Conservation (phyloP, 1,140 invertebrate species). For the Ericerus pela region DNA sequence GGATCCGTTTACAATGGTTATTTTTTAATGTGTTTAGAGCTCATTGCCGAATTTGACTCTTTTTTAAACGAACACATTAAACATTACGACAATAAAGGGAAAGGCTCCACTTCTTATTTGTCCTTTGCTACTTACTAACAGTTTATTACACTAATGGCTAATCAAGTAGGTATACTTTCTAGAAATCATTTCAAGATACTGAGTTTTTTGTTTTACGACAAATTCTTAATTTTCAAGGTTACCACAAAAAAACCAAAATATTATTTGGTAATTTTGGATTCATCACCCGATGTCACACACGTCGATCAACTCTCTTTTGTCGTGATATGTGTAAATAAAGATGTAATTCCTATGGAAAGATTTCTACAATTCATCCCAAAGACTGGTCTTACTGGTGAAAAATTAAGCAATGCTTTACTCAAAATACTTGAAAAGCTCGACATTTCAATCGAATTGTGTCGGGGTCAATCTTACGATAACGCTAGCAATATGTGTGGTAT, state of each 20-base stretch:
- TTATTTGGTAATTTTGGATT: slow-evolving; percentile 30
- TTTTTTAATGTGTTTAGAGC: too few relatives aligned
- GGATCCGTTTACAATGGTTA: too few relatives aligned
- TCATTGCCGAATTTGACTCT: slow-evolving; percentile 28
- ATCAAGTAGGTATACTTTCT: too few relatives aligned
- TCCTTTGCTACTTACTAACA: slow-evolving; percentile 28
- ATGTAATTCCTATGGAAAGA: slow-evolving; percentile 16
- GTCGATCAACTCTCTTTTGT: slow-evolving; percentile 29
- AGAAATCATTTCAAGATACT: too few relatives aligned
- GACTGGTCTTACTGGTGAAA: slow-evolving; percentile 15
- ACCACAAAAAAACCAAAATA: slow-evolving; percentile 26
- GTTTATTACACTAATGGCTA: slow-evolving; percentile 26
- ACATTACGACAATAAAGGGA: slow-evolving; percentile 26
- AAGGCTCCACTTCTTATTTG: slow-evolving; percentile 26
- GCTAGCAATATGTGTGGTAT: slow-evolving; percentile 26
- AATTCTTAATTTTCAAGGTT: too few relatives aligned
- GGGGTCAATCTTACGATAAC: slow-evolving; percentile 29
- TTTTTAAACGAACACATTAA: slow-evolving; percentile 28
- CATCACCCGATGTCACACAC: slow-evolving; percentile 28
- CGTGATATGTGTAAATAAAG: slow-evolving; percentile 24
- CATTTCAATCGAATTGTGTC: slow-evolving; percentile 23
- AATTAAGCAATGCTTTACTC: slow-evolving; percentile 14
- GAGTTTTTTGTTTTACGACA: too few relatives aligned
- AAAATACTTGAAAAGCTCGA: slow-evolving; percentile 14
- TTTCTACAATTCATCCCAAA: slow-evolving; percentile 17